phyloP scores from a whole-genome alignment of 2,113 vertebrate genomes.

The Cephalopterus ornatus region DNA sequence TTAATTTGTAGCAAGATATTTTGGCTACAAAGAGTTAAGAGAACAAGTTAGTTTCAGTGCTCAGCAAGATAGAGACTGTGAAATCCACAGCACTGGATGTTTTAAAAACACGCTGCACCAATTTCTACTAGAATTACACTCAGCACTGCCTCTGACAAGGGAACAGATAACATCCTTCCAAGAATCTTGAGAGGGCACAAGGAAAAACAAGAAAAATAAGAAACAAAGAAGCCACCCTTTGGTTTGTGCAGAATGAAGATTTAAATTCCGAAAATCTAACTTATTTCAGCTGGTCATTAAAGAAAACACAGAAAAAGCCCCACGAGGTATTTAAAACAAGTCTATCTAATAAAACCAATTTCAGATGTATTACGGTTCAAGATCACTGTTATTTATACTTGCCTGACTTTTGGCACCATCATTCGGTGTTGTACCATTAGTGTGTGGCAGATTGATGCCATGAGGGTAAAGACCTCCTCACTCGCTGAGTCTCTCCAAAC shows the following conservation, averaged over 20 bases:
- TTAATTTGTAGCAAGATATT: not conserved
- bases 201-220: not conserved
- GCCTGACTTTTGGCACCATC: slow-evolving; percentile 98
- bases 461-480: slow-evolving; percentile 87
- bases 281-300: not conserved
- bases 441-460: slow-evolving; percentile 95
- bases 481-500: slow-evolving; percentile 96
- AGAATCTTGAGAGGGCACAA: not conserved
- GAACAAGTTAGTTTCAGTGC: not conserved
- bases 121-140: not conserved
- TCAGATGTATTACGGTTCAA: not conserved
- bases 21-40: not conserved
- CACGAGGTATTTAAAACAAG: not conserved
- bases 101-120: not conserved
- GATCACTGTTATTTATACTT: slow-evolving; percentile 16
- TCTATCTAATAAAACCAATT: not conserved
- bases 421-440: slow-evolving; percentile 98
- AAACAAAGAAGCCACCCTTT: not conserved
- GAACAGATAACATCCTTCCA: not conserved
- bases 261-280: not conserved
- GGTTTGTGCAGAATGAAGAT: not conserved
- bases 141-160: not conserved
- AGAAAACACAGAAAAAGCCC: not conserved
- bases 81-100: not conserved
- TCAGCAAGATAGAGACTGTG: not conserved